These are phyloP conservation scores for Apaloderma vittatum DNA, from an alignment of 2,113 vertebrate genomes.

Conservation along the genomic window DNA sequence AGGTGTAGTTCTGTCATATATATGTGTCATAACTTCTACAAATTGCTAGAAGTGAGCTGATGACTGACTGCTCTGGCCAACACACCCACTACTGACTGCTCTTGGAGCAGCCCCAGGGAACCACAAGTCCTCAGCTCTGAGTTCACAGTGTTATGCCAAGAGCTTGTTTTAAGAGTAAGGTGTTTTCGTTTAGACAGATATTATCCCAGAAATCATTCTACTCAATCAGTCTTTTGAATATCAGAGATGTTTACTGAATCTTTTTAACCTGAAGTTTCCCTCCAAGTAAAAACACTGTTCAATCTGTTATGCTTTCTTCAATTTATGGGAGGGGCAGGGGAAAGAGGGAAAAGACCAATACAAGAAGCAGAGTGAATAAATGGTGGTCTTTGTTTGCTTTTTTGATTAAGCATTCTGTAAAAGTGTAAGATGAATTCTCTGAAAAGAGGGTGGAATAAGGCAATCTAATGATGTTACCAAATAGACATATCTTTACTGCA, in stretches of 20 bases:
- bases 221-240: neutral
- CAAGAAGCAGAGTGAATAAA: neutral
- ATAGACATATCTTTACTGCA: neutral
- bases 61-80: neutral
- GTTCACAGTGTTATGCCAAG: rapidly evolving
- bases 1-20: neutral
- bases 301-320: neutral
- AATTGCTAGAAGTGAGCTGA: neutral
- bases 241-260: neutral
- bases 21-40: neutral
- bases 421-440: rapidly evolving
- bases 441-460: rapidly evolving
- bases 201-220: neutral
- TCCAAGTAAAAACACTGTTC: neutral
- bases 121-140: neutral
- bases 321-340: neutral
- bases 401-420: neutral
- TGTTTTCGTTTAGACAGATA: neutral
- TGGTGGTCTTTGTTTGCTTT: neutral
- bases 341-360: neutral
- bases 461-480: neutral
- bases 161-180: neutral
- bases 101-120: neutral
- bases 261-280: neutral
- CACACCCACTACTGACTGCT: neutral